Conservation (phyloP, 2,888 invertebrate species). For the Cheilosia soror region DNA sequence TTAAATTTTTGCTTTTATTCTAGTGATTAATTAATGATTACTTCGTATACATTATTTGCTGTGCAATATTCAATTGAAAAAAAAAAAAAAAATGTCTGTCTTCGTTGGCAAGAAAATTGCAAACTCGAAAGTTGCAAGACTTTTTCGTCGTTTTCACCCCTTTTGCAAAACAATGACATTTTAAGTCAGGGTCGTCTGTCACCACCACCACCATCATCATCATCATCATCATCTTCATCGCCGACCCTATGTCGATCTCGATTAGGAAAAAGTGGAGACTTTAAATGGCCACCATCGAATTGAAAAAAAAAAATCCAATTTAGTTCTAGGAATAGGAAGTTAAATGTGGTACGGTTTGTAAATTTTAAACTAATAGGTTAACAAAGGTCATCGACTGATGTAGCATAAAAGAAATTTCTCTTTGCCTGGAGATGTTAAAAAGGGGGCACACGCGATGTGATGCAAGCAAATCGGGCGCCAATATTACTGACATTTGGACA, state of each 20-base stretch:
- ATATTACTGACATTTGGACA: constrained; percentile 23
- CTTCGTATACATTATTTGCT: neutral
- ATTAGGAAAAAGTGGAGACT: constrained; percentile 48
- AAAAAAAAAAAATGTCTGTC: neutral
- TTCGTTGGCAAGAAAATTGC: neutral
- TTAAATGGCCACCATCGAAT: constrained; percentile 52
- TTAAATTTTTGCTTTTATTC: constrained; percentile 18
- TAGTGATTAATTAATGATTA: no score
- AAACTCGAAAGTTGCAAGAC: constrained; percentile 9
- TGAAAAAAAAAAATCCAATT: constrained; percentile 1
- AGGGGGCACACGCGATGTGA: constrained; percentile 12
- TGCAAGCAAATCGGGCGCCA: constrained; percentile 37
- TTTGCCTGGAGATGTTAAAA: neutral
- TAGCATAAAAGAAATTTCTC: neutral
- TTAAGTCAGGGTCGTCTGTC: constrained; percentile 66
- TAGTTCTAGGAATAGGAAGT: neutral
- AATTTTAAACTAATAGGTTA: constrained; percentile 20
- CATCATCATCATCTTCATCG: constrained; percentile 32
- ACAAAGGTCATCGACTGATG: constrained; percentile 24
- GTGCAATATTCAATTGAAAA: neutral
- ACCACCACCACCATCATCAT: constrained; percentile 25
- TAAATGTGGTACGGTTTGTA: no score
- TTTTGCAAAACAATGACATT: constrained; percentile 70
- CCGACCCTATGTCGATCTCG: constrained; percentile 34
- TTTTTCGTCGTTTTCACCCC: constrained; percentile 20